Base-by-base conservation (phyloP, 2,888 invertebrate species). In the Ecdyonurus torrentis region DNA sequence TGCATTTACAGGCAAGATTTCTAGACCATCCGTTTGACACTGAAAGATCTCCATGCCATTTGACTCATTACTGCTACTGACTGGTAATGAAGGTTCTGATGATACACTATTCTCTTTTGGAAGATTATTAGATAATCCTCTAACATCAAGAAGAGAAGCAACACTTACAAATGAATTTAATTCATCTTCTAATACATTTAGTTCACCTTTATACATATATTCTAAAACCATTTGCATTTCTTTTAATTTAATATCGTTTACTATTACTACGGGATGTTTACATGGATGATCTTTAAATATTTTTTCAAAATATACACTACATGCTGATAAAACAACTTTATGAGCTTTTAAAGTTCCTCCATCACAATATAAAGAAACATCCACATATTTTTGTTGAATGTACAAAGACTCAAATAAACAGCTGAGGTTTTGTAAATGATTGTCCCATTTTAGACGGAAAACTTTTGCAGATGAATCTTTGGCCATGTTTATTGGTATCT, bases 361-460 rank as follows among this genome's bases (percentile, higher is more conserved):
- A 7, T 55, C 55, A 22, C 55, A 55, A n/a, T n/a, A 55, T 18
- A 55, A n/a, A 55, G 55, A 10, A n/a, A 55, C 55, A 55, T 55
- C 55, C 10, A 55, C 55, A n/a, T 20, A 55, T 22, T 55, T 55
- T 22, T 55, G 55, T 22, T 55, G 19, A 5, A 20, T n/a, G 7
- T 20, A 22, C 15, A 55, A n/a, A 7, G 15, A 5, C 19, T 55
- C 55, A 55, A 55, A 55, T n/a, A 55, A 55, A 55, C 55, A 55
- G 22, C 55, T 55, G 19, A 55, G 55, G 20, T 55, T 55, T n/a
- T 55, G 55, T 22, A 55, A n/a, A n/a, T 55, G 55, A 22, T 55
- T 55, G 20, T 55, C 55, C 55, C 55, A 55, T 22, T 55, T 55
- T n/a, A 55, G 55, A 55, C 55, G 55, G 20, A 55, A 55, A 18